phyloP scores from a whole-genome alignment of 2,888 invertebrate species.

The Oscheius sp. region DNA sequence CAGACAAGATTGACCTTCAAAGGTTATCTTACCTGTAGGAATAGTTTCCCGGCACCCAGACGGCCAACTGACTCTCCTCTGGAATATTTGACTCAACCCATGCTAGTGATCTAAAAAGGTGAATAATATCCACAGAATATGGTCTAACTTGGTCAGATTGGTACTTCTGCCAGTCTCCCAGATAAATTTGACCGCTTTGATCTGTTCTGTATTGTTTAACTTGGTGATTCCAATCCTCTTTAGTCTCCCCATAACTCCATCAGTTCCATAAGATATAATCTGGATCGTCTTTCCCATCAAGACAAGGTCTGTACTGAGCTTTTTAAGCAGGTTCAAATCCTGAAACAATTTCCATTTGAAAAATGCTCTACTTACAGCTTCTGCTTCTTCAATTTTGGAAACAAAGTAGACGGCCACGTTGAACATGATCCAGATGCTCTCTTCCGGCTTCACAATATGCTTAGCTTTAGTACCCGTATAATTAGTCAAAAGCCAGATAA shows the following conservation, averaged over 20 bases:
- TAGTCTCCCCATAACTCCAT: background rate
- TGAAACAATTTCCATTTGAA: background rate
- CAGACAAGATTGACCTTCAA: background rate
- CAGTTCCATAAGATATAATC: background rate
- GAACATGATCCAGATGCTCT: constrained; percentile 18
- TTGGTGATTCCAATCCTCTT: background rate
- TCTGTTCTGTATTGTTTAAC: background rate
- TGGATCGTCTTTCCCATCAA: constrained; percentile 14
- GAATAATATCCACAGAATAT: background rate
- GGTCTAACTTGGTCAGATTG: background rate
- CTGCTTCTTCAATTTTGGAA: constrained; percentile 1
- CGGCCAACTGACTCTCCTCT: background rate
- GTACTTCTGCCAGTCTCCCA: background rate
- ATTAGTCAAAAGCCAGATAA: constrained; percentile 8
- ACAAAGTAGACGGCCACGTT: constrained; percentile 12
- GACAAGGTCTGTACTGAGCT: background rate
- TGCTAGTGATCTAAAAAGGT: background rate
- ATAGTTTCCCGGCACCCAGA: constrained; percentile 17
- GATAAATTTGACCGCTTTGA: background rate
- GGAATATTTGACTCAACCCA: background rate
- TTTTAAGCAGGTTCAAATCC: background rate
- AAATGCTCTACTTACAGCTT: background rate
- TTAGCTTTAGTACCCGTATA: background rate
- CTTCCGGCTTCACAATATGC: background rate
- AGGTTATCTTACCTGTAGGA: constrained; percentile 11